These are phyloP conservation scores for Sesia bembeciformis DNA, from an alignment of 2,888 invertebrate species.

Conservation along the genomic window DNA sequence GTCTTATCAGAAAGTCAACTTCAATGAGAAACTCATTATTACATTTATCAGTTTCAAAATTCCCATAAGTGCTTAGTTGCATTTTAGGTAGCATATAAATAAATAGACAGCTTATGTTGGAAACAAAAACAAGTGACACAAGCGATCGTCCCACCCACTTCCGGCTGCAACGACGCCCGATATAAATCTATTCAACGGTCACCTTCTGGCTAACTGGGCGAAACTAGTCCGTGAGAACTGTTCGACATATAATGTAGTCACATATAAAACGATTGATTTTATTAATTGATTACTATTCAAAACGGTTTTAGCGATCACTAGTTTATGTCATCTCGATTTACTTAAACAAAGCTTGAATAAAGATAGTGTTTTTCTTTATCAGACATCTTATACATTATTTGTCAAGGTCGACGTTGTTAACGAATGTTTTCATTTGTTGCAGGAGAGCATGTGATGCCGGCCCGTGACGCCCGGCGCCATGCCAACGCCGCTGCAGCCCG, in stretches of 20 bases:
- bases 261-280: conserved; percentile 8
- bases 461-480: conserved; percentile 75
- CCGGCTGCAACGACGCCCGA: conserved; percentile 40
- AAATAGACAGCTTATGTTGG: conserved; percentile 3
- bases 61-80: neutral
- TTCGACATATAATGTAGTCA: neutral
- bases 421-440: conserved; percentile 34
- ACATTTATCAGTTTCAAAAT: neutral
- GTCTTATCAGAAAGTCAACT: conserved; percentile 25
- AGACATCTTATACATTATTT: no score
- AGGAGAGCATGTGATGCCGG: conserved; percentile 77
- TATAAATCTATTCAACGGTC: conserved; percentile 55
- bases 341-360: no score
- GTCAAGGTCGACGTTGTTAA: no score
- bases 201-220: conserved; percentile 46
- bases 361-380: no score
- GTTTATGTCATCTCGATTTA: no score
- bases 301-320: no score
- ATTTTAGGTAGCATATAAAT: neutral
- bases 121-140: conserved; percentile 48
- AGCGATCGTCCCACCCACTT: conserved; percentile 52
- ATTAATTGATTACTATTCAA: conserved; percentile 7
- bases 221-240: conserved; percentile 53
- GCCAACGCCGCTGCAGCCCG: conserved; percentile 76
- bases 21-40: neutral